Evolutionary conservation across 2,888 invertebrate genomes (phyloP).

Genomic region (Xylota segnis): DNA sequence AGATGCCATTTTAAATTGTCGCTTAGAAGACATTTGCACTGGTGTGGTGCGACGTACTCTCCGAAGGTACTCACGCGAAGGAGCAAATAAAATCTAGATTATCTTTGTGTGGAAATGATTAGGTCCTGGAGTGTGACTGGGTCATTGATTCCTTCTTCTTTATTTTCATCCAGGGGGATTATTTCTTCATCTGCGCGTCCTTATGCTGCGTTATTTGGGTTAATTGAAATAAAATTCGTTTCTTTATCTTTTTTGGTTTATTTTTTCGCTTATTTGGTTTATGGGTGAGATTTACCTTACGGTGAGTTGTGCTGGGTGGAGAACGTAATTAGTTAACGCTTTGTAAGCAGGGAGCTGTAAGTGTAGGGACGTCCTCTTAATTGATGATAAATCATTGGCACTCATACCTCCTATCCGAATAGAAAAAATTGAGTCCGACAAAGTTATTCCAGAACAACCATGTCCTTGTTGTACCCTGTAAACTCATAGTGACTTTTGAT

Average conservation of each 20-base stretch:
- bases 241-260: conserved; percentile 50
- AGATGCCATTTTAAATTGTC: conserved; percentile 73
- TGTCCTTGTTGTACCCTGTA: too few relatives aligned
- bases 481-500: too few relatives aligned
- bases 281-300: conserved; percentile 75
- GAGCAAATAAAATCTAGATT: conserved; percentile 75
- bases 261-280: conserved; percentile 59
- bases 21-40: conserved; percentile 44
- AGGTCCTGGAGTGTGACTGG: conserved; percentile 76
- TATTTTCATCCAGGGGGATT: conserved; percentile 75
- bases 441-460: too few relatives aligned
- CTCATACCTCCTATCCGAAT: neutral
- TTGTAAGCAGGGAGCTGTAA: conserved; percentile 26
- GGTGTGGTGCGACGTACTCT: conserved; percentile 25
- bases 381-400: conserved; percentile 15
- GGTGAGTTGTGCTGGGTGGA: conserved; percentile 25
- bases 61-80: conserved; percentile 75
- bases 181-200: conserved; percentile 77
- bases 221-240: conserved; percentile 76
- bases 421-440: neutral
- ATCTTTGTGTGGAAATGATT: conserved; percentile 76
- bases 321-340: conserved; percentile 69
- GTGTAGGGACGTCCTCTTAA: conserved; percentile 25
- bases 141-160: conserved; percentile 76
- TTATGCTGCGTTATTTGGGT: conserved; percentile 76